Evolutionary conservation across 2,888 invertebrate genomes (phyloP).

Genomic region (Itoplectis maculator): DNA sequence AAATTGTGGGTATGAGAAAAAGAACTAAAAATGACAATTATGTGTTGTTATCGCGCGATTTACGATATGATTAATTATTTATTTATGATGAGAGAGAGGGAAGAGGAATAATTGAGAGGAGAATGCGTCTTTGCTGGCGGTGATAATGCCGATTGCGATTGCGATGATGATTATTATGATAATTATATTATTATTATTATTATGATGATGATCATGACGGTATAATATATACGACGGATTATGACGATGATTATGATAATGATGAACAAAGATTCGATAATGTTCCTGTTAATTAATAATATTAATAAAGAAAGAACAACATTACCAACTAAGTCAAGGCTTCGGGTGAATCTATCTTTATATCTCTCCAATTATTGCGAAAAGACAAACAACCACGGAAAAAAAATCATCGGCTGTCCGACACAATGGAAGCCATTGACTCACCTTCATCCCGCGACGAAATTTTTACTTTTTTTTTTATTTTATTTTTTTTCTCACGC

Average conservation of each 20-base stretch:
- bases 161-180: conserved; percentile 64
- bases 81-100: conserved; percentile 78
- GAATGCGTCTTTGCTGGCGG: conserved; percentile 72
- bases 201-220: conserved; percentile 73
- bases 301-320: conserved; percentile 78
- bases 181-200: conserved; percentile 62
- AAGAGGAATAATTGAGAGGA: conserved; percentile 64
- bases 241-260: conserved; percentile 71
- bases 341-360: conserved; percentile 67
- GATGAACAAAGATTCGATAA: conserved; percentile 83
- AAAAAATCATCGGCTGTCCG: conserved; percentile 7
- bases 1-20: conserved; percentile 32
- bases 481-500: too few relatives aligned
- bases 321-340: conserved; percentile 82
- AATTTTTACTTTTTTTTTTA: not conserved
- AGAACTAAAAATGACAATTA: conserved; percentile 75
- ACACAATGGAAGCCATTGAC: not conserved
- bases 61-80: conserved; percentile 80
- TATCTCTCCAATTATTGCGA: conserved; percentile 17
- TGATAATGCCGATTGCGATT: conserved; percentile 72
- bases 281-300: conserved; percentile 84
- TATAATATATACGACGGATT: conserved; percentile 71
- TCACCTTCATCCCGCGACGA: conserved; percentile 20
- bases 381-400: not conserved
- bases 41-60: conserved; percentile 80